Conservation (phyloP, 2,113 vertebrate species). For the Notothenia coriiceps region DNA sequence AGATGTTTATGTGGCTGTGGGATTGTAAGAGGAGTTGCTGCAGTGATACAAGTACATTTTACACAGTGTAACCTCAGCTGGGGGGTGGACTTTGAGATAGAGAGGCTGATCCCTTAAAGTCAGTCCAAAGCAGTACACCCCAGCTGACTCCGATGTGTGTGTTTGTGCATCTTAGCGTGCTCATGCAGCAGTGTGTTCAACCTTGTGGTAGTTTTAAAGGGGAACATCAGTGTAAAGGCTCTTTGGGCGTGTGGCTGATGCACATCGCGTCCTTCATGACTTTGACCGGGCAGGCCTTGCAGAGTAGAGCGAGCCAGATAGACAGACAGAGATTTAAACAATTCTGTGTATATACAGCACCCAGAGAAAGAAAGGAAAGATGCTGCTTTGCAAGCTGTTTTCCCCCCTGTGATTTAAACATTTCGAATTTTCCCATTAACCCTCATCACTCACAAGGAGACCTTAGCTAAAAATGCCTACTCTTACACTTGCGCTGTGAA, state of each 20-base stretch:
- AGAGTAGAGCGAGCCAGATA: conserved; percentile 34
- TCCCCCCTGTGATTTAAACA: conserved; percentile 56
- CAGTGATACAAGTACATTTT: conserved; percentile 35
- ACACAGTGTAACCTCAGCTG: conserved; percentile 27
- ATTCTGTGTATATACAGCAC: neutral
- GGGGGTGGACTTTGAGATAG: conserved; percentile 24
- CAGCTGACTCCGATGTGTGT: conserved; percentile 3
- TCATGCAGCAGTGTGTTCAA: conserved; percentile 23
- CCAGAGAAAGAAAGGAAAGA: conserved; percentile 24
- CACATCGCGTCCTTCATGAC: conserved; percentile 69
- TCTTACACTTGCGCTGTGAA: conserved; percentile 66
- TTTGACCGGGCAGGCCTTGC: conserved; percentile 59
- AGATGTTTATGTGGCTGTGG: conserved; percentile 14
- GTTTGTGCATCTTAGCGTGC: neutral
- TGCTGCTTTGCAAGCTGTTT: neutral
- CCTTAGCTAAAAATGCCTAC: conserved; percentile 58
- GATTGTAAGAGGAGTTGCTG: conserved; percentile 24
- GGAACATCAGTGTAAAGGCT: conserved; percentile 37
- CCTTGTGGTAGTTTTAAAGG: conserved; percentile 67
- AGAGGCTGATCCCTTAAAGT: conserved; percentile 47
- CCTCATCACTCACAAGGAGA: conserved; percentile 63
- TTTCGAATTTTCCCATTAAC: conserved; percentile 73
- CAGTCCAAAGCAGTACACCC: conserved; percentile 39
- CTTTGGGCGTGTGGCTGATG: conserved; percentile 64
- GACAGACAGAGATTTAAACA: conserved; percentile 42